Percentiles rank a stretch among this genome's conserved stretches.
These are phyloP conservation scores for Ligdia adustata DNA, from an alignment of 2,888 invertebrate species.

Conservation along the genomic window DNA sequence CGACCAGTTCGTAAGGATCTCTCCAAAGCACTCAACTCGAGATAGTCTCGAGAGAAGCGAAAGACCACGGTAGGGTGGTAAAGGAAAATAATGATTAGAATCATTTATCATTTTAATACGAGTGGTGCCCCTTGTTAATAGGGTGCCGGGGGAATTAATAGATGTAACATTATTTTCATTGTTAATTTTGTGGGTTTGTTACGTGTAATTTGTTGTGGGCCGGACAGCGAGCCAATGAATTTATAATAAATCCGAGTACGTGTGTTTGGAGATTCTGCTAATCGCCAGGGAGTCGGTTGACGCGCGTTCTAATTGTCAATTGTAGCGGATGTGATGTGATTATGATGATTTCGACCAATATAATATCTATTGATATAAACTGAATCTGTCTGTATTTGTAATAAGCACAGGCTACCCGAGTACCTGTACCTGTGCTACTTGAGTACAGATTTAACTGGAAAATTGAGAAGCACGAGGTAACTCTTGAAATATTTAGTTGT, in stretches of 20 bases:
- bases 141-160: constrained; percentile 77
- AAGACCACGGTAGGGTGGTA: constrained; percentile 40
- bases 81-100: constrained; percentile 71
- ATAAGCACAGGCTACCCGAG: too few species aligned
- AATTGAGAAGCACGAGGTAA: too few species aligned
- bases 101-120: constrained; percentile 82
- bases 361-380: too few species aligned
- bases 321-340: too few species aligned
- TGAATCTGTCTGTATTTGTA: too few species aligned
- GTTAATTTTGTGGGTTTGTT: constrained; percentile 73
- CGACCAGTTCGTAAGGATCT: constrained; percentile 51
- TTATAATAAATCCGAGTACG: constrained; percentile 43
- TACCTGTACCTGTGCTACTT: too few species aligned
- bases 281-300: constrained; percentile 25
- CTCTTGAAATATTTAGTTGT: too few species aligned
- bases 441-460: too few species aligned
- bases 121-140: constrained; percentile 74
- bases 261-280: constrained; percentile 28
- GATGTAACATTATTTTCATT: constrained; percentile 76
- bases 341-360: too few species aligned
- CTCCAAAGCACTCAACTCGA: constrained; percentile 21
- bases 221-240: constrained; percentile 50
- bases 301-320: constrained; percentile 20
- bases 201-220: constrained; percentile 52
- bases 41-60: constrained; percentile 13